These are phyloP conservation scores for Chaetops frenatus DNA, from an alignment of 2,113 vertebrate species.

Conservation along the genomic window DNA sequence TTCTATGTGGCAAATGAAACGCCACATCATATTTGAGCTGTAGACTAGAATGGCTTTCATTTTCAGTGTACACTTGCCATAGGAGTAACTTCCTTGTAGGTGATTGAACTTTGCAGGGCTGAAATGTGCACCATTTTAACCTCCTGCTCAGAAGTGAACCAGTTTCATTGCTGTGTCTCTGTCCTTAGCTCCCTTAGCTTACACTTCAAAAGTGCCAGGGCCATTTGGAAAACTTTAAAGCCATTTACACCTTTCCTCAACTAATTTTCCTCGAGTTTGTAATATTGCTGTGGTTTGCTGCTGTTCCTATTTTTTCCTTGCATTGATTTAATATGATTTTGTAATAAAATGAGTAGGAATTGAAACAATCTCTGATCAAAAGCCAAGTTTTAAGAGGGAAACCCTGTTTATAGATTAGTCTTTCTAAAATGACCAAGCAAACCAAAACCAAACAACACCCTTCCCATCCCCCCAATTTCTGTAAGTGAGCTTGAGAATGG, in stretches of 20 bases:
- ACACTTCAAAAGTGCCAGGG: background rate
- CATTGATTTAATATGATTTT: background rate
- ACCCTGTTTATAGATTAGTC: background rate
- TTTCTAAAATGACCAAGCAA: background rate
- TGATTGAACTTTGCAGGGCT: background rate
- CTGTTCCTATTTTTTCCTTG: background rate
- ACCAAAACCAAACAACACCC: background rate
- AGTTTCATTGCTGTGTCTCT: background rate
- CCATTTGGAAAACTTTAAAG: background rate
- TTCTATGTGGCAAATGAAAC: background rate
- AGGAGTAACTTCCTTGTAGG: background rate
- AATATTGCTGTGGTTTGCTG: background rate
- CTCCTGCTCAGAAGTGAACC: background rate
- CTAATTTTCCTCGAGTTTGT: background rate
- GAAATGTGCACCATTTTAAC: background rate
- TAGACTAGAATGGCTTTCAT: background rate
- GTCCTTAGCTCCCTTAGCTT: background rate
- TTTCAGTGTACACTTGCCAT: background rate
- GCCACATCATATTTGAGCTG: rapidly evolving
- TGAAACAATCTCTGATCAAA: background rate
- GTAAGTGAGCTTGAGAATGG: background rate
- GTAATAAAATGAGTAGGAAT: background rate
- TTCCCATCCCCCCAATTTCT: background rate
- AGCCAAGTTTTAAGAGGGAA: background rate
- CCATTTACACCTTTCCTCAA: background rate